Evolutionary conservation across 1,140 invertebrate genomes (phyloP), one percentile per base, ranked within the genome.

Genomic region (Mizuhopecten yessoensis): DNA sequence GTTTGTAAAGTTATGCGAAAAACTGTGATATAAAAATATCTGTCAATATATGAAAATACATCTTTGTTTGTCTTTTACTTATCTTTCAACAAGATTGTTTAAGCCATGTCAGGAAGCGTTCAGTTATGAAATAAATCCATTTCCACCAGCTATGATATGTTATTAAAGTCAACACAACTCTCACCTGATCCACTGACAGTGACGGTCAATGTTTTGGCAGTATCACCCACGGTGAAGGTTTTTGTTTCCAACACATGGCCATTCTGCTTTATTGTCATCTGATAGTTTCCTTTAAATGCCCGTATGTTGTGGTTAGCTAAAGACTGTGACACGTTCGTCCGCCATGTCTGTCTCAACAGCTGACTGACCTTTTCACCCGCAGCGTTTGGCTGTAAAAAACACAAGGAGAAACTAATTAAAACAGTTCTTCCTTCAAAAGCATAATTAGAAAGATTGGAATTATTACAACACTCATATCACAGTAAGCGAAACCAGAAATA

Each of bases 371-470:
- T 87, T 17, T 87, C 89, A 33, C 93, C 93, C 17, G 91, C 91
- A n/a, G 92, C 92, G 87, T 93, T 94, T n/a, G 92, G 92, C 92
- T 93, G 36, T 11, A 75, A 90, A n/a, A 36, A 57, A n/a, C 34
- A 75, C 57, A 23, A 36, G 20, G 34, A 42, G 9, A 87, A 90
- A 20, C 20, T 29, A 36, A 34, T 34, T 9, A 34, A 87, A 33
- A 9, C 20, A 0, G 20, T 42, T 17, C 33, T 87, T 23, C 0
- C 0, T n/a, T 33, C 13, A 34, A 33, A 86, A 34, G 7, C 15
- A 36, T 15, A 33, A 34, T 33, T 10, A 15, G 3, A 86, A 45
- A 7, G 0, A 86, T 13, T 88, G n/a, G 34, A 33, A 36, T 39
- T 7, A 23, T n/a, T 10, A 17, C 9, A n/a, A 15, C 3, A 33